Evolutionary conservation across 2,113 vertebrate species (phyloP).

Genomic region (Phoenicopterus ruber): DNA sequence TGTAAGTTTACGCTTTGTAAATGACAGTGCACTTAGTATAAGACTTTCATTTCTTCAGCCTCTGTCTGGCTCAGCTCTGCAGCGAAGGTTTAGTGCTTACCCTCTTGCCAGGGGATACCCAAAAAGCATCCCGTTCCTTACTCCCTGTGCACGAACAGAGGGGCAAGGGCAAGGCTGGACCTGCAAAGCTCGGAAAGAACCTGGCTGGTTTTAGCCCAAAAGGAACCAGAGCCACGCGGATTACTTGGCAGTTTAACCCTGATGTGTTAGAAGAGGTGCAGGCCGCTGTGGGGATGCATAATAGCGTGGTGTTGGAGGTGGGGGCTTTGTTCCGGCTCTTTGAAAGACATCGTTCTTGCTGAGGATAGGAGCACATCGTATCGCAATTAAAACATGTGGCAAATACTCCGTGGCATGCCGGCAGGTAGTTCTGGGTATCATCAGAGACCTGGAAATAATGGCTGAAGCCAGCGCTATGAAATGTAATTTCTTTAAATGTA

Average conservation of each 20-base stretch:
- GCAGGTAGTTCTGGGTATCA: background rate
- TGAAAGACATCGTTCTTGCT: background rate
- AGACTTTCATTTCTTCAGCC: background rate
- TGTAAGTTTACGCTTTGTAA: background rate
- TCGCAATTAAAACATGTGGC: background rate
- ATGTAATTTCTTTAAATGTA: conserved; percentile 58
- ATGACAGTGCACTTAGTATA: background rate
- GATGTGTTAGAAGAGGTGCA: background rate
- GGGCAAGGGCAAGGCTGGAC: background rate
- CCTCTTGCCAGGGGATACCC: background rate
- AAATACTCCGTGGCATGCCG: background rate
- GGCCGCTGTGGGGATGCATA: background rate
- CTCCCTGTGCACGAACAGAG: background rate
- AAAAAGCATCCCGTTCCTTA: background rate
- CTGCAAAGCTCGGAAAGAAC: background rate
- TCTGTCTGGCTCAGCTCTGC: background rate
- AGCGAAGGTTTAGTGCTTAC: background rate
- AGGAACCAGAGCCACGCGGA: background rate
- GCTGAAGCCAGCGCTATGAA: conserved; percentile 9
- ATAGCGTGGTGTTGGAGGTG: rapidly evolving
- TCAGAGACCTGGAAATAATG: conserved; percentile 1
- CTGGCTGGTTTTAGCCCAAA: background rate
- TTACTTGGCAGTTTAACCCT: background rate
- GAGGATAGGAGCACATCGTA: background rate
- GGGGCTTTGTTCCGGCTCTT: background rate